These are phyloP conservation scores for Colistium nudipinnis DNA, from an alignment of 2,113 vertebrate species.

Conservation along the genomic window DNA sequence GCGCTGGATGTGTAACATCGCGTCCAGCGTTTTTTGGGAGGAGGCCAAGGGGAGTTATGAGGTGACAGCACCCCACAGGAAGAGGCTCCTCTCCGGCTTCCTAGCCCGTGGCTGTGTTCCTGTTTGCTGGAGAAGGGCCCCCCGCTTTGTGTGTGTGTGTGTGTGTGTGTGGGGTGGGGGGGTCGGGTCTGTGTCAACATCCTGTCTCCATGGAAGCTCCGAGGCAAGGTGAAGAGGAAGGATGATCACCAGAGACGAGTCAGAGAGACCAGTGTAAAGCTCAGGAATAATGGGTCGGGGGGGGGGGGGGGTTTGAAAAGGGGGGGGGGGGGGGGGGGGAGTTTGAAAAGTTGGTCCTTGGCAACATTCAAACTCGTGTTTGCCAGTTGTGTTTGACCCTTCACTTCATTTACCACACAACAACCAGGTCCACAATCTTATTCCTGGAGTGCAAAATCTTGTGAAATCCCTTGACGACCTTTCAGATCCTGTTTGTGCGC, in stretches of 20 bases:
- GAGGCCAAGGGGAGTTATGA: slow-evolving; percentile 28
- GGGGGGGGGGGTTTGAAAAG: background rate
- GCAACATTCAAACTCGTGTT: slow-evolving; percentile 3
- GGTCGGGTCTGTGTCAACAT: slow-evolving; percentile 63
- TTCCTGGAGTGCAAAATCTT: background rate
- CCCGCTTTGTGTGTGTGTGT: slow-evolving; percentile 50
- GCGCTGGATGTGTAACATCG: no score
- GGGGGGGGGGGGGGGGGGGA: background rate
- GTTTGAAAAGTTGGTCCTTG: background rate
- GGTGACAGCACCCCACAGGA: slow-evolving; percentile 45
- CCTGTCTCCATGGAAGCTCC: slow-evolving; percentile 53
- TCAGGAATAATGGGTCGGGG: background rate
- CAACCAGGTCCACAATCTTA: background rate
- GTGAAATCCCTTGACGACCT: slow-evolving; percentile 20
- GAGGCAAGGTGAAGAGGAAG: slow-evolving; percentile 19
- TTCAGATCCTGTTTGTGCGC: background rate
- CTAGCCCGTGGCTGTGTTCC: slow-evolving; percentile 62
- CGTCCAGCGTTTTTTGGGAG: no score
- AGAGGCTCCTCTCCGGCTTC: slow-evolving; percentile 31
- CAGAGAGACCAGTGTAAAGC: background rate
- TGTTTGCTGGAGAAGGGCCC: slow-evolving; percentile 56
- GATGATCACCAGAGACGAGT: slow-evolving; percentile 22
- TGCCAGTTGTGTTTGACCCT: slow-evolving; percentile 19
- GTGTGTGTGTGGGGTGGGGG: no score
- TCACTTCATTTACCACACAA: slow-evolving; percentile 28